A percentile compares a stretch with the other conserved stretches of the same genome.
phyloP scores from a whole-genome alignment of 2,888 invertebrate genomes.

The Napeogenes sylphis region DNA sequence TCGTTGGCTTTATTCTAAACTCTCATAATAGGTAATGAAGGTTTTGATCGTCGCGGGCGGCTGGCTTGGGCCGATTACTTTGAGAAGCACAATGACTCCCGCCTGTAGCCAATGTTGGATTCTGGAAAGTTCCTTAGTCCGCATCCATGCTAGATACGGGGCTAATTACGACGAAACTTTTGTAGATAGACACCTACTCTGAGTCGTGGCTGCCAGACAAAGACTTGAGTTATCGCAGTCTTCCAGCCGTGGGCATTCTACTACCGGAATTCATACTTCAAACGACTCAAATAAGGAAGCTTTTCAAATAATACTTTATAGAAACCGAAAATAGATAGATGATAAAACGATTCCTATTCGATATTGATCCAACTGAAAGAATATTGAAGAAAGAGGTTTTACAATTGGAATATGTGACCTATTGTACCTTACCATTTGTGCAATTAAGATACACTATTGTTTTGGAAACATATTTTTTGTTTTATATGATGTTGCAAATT shows the following conservation, averaged over 20 bases:
- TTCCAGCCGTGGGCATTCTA: slow-evolving; percentile 54
- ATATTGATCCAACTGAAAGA: slow-evolving; percentile 50
- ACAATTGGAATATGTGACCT: slow-evolving; percentile 10
- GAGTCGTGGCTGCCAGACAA: slow-evolving; percentile 69
- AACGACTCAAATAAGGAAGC: slow-evolving; percentile 37
- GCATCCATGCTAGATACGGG: slow-evolving; percentile 69
- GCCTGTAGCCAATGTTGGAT: slow-evolving; percentile 71
- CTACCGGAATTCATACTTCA: slow-evolving; percentile 52
- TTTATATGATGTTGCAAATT: too few species aligned
- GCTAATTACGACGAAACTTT: slow-evolving; percentile 76
- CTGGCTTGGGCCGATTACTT: slow-evolving; percentile 73
- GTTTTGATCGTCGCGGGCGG: slow-evolving; percentile 69
- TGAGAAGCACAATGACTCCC: slow-evolving; percentile 72
- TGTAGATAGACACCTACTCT: slow-evolving; percentile 76
- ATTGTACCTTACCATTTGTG: neutral
- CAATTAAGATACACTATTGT: neutral
- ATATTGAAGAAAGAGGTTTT: slow-evolving; percentile 12
- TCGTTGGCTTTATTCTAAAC: slow-evolving; percentile 78
- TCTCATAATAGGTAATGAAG: slow-evolving; percentile 78
- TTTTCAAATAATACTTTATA: slow-evolving; percentile 40
- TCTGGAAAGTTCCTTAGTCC: slow-evolving; percentile 72
- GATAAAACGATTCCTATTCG: slow-evolving; percentile 53
- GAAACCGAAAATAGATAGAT: slow-evolving; percentile 51
- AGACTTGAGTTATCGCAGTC: slow-evolving; percentile 73
- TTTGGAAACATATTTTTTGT: too few species aligned